These are phyloP conservation scores for Sepioteuthis lessoniana DNA, from an alignment of 2,888 invertebrate species.

Conservation along the genomic window DNA sequence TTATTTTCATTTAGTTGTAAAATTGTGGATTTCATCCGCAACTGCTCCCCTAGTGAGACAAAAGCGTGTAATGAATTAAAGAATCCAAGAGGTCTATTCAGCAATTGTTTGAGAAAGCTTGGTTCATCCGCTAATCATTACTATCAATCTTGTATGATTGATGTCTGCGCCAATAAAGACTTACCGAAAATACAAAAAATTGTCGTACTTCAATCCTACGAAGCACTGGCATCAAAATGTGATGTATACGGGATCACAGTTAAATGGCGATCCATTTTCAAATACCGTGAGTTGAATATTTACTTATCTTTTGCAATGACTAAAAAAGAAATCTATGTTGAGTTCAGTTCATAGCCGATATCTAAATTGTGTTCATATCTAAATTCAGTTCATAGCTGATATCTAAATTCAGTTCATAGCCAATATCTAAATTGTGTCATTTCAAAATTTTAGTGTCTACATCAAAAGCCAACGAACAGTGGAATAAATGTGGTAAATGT, in stretches of 20 bases:
- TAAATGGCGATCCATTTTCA: constrained; percentile 52
- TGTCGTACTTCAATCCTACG: constrained; percentile 52
- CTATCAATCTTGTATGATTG: constrained; percentile 52
- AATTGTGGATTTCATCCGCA: background rate
- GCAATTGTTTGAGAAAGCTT: constrained; percentile 50
- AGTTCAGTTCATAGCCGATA: too few relatives aligned
- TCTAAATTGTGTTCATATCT: too few relatives aligned
- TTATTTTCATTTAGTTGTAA: background rate
- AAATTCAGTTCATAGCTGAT: too few relatives aligned
- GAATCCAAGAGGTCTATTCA: constrained; percentile 49
- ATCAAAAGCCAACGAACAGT: too few relatives aligned
- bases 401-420: too few relatives aligned
- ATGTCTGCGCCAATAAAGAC: constrained; percentile 53
- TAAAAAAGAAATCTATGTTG: too few relatives aligned
- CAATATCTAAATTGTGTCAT: too few relatives aligned
- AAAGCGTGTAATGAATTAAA: background rate
- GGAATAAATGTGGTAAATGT: too few relatives aligned
- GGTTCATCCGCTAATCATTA: constrained; percentile 51
- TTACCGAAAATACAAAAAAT: constrained; percentile 43
- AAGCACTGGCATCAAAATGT: constrained; percentile 55
- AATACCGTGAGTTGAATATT: constrained; percentile 53
- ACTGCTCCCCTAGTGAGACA: background rate
- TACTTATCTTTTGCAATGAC: background rate
- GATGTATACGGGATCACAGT: constrained; percentile 53
- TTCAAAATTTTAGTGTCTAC: too few relatives aligned